Evolutionary conservation across 1,140 invertebrate genomes (phyloP).

Genomic region (Drosophila tropicalis): DNA sequence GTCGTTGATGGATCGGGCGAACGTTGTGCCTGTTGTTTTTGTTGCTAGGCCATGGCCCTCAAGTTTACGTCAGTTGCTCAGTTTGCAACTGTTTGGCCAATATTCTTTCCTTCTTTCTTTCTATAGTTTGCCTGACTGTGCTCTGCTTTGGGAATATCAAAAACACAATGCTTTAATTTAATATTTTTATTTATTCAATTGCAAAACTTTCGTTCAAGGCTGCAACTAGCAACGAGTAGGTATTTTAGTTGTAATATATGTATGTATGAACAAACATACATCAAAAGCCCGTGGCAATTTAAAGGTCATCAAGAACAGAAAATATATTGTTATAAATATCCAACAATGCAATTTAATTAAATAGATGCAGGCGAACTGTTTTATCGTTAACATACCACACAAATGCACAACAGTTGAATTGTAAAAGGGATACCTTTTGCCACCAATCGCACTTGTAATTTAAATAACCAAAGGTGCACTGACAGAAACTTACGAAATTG

Average conservation of each 20-base stretch:
- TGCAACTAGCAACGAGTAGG: neutral
- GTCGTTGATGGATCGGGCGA: constrained; percentile 51
- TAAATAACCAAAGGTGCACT: neutral
- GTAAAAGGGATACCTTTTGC: neutral
- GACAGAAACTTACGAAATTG: neutral
- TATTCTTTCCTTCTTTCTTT: neutral
- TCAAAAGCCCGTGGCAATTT: neutral
- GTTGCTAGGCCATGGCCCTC: constrained; percentile 26
- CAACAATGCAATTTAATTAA: constrained; percentile 5
- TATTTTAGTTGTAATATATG: no score
- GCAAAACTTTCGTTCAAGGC: constrained; percentile 6
- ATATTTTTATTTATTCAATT: constrained; percentile 13
- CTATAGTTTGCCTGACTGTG: neutral
- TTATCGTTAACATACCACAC: constrained; percentile 42
- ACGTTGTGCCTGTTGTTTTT: constrained; percentile 24
- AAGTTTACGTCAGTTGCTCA: constrained; percentile 18
- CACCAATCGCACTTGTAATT: neutral
- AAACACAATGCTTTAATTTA: constrained; percentile 11
- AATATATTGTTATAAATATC: constrained; percentile 7
- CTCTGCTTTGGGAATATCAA: neutral
- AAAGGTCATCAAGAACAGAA: constrained; percentile 11
- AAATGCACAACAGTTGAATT: constrained; percentile 46
- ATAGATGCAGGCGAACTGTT: constrained; percentile 23
- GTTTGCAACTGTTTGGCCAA: constrained; percentile 14
- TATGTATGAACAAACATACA: no score